Evolutionary conservation across 1,140 invertebrate genomes (phyloP).

Genomic region (Drosophila bocki): DNA sequence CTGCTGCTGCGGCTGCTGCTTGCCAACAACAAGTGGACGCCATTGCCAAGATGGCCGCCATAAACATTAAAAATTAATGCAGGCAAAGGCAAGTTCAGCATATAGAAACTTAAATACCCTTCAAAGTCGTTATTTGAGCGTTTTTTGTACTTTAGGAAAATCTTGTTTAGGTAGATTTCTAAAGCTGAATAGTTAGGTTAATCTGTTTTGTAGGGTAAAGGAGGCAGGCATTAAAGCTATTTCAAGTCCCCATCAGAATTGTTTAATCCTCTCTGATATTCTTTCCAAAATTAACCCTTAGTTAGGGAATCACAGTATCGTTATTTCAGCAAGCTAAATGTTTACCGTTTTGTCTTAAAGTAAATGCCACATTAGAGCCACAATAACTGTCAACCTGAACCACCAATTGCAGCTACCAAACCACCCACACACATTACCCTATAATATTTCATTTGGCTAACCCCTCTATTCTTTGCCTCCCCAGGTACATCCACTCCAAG

Average conservation of each 20-base stretch:
- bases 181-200: too few species aligned
- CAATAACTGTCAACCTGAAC: slow-evolving; percentile 75
- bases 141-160: background rate
- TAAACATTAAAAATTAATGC: slow-evolving; percentile 74
- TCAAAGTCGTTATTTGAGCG: background rate
- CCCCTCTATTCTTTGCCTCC: slow-evolving; percentile 57
- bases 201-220: too few species aligned
- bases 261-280: background rate
- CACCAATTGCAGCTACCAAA: slow-evolving; percentile 46
- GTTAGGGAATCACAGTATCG: background rate
- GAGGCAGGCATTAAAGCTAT: background rate
- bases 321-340: slow-evolving; percentile 30
- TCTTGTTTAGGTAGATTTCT: too few species aligned
- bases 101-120: slow-evolving; percentile 7
- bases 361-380: slow-evolving; percentile 12
- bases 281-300: background rate
- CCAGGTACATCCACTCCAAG: slow-evolving; percentile 98
- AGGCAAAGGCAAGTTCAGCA: background rate
- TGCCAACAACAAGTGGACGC: slow-evolving; percentile 75
- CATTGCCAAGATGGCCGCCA: slow-evolving; percentile 83
- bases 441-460: slow-evolving; percentile 66
- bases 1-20: slow-evolving; percentile 34
- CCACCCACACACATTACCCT: slow-evolving; percentile 47
- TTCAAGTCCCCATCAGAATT: background rate
- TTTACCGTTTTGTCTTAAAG: background rate